Conservation (phyloP, 2,113 vertebrate species). For the Catagonus wagneri region DNA sequence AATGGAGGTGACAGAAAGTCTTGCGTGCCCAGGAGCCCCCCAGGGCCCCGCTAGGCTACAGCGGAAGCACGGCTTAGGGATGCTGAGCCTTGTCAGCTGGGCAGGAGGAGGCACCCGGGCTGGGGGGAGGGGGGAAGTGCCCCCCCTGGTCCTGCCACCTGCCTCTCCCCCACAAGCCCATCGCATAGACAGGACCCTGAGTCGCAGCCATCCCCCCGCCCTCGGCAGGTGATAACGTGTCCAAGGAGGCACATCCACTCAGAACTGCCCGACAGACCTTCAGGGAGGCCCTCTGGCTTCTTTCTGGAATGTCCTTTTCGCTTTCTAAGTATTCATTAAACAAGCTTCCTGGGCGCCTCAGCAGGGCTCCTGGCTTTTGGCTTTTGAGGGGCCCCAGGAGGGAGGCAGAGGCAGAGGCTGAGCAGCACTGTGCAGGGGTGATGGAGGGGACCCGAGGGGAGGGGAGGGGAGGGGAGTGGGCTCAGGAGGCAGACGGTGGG, state of each 20-base stretch:
- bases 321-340: background rate
- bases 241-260: too few species aligned
- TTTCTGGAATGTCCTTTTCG: background rate
- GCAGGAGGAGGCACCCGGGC: background rate
- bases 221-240: fast-evolving
- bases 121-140: too few species aligned
- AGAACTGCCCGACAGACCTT: background rate
- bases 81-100: too few species aligned
- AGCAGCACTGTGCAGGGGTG: background rate
- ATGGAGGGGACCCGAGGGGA: too few species aligned
- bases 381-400: background rate
- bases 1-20: too few species aligned
- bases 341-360: background rate
- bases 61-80: background rate
- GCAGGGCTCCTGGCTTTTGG: background rate
- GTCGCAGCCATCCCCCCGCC: background rate
- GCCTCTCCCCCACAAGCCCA: background rate
- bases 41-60: too few species aligned
- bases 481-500: fast-evolving
- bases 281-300: background rate
- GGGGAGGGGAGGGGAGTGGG: fast-evolving
- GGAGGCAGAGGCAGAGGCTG: background rate
- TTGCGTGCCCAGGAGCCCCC: too few species aligned
- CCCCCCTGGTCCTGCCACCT: background rate
- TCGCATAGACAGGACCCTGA: background rate